Conservation (phyloP, 2,797 vertebrate genomes). For the Acanthopagrus latus region DNA sequence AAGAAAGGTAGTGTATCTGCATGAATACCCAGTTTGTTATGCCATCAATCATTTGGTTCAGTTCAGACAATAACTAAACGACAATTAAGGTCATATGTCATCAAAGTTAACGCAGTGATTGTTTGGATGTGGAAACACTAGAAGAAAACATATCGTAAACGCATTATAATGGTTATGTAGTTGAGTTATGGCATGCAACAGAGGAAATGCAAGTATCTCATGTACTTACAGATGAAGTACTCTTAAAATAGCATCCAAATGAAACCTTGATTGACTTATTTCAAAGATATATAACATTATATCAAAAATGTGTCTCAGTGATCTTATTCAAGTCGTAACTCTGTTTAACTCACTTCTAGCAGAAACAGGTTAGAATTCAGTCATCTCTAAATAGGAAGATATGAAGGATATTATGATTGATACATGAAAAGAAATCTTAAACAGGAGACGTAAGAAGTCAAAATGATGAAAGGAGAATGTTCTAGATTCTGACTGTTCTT, state of each 20-base stretch:
- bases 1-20: not conserved
- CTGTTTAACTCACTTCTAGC: too few relatives aligned
- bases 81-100: not conserved
- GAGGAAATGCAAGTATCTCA: too few relatives aligned
- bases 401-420: not conserved
- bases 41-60: not conserved
- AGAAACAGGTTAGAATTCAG: too few relatives aligned
- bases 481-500: too few relatives aligned
- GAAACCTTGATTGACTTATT: too few relatives aligned
- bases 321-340: too few relatives aligned
- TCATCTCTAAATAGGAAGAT: too few relatives aligned
- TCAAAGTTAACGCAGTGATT: not conserved
- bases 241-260: too few relatives aligned
- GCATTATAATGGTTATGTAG: not conserved
- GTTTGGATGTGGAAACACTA: not conserved
- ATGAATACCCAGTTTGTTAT: not conserved
- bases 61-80: not conserved
- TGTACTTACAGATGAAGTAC: too few relatives aligned
- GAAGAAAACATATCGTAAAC: not conserved
- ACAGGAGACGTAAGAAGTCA: not conserved
- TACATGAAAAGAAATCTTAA: not conserved
- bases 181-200: not conserved
- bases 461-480: not conserved
- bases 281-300: too few relatives aligned
- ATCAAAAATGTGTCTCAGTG: too few relatives aligned